Conservation (phyloP, 2,797 vertebrate species). For the Carcharodon carcharias region DNA sequence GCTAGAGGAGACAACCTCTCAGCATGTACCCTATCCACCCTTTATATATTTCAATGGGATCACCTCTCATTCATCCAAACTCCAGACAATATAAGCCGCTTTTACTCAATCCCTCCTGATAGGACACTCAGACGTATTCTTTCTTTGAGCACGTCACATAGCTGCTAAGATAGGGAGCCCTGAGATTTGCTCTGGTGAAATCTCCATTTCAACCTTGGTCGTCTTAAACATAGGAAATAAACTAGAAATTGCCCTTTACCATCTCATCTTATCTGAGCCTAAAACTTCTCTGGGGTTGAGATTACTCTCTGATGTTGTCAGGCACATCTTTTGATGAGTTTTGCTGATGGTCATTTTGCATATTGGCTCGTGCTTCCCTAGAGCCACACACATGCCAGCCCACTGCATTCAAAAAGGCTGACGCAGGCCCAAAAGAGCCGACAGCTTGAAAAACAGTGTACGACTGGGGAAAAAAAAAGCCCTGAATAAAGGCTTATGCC, state of each 20-base stretch:
- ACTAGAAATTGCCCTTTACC: background rate
- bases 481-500: background rate
- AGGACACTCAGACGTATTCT: background rate
- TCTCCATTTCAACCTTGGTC: background rate
- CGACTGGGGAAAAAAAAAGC: background rate
- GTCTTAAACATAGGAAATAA: background rate
- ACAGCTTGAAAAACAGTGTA: background rate
- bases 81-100: background rate
- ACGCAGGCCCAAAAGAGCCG: background rate
- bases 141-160: background rate
- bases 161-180: background rate
- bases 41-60: background rate
- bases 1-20: background rate
- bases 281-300: background rate
- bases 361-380: background rate
- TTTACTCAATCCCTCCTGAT: background rate
- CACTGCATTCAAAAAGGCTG: background rate
- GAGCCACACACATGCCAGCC: background rate
- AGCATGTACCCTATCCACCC: background rate
- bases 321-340: background rate
- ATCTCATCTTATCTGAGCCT: background rate
- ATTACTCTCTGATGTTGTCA: background rate
- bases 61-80: background rate
- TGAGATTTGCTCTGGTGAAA: background rate
- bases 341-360: slow-evolving; percentile 5